Conservation (phyloP, 2,113 vertebrate species). For the Aptenodytes patagonicus region DNA sequence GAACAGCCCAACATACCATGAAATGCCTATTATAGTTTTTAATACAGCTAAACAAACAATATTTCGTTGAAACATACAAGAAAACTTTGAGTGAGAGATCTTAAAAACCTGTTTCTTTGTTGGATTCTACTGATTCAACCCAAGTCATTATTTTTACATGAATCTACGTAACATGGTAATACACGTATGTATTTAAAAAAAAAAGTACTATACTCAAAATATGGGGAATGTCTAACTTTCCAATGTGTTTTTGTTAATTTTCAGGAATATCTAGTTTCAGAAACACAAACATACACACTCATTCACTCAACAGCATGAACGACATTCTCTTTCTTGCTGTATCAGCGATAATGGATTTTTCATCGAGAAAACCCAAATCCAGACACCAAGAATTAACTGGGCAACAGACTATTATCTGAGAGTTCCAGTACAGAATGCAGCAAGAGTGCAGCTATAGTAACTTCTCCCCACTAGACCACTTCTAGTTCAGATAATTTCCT, state of each 20-base stretch:
- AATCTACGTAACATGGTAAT: background rate
- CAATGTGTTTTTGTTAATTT: background rate
- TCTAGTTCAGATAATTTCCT: conserved; percentile 6
- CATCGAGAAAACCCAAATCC: background rate
- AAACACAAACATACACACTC: background rate
- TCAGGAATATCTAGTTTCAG: background rate
- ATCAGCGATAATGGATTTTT: background rate
- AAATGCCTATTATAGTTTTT: background rate
- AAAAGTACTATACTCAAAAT: background rate
- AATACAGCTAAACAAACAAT: background rate
- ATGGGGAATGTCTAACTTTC: background rate
- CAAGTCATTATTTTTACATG: fast-evolving
- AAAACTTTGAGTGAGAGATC: background rate
- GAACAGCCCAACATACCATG: background rate
- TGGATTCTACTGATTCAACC: background rate
- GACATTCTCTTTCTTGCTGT: background rate
- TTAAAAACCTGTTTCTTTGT: background rate
- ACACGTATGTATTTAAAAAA: background rate
- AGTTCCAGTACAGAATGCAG: background rate
- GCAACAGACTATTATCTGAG: background rate
- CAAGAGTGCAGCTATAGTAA: background rate
- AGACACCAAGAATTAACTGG: background rate
- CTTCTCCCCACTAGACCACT: background rate
- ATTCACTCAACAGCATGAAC: background rate
- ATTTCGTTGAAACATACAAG: background rate